Evolutionary conservation across 92 coral and sea anemone genomes (phyloP), one percentile per base, ranked within the genome.

Genomic region (Palythoa grandiflora): DNA sequence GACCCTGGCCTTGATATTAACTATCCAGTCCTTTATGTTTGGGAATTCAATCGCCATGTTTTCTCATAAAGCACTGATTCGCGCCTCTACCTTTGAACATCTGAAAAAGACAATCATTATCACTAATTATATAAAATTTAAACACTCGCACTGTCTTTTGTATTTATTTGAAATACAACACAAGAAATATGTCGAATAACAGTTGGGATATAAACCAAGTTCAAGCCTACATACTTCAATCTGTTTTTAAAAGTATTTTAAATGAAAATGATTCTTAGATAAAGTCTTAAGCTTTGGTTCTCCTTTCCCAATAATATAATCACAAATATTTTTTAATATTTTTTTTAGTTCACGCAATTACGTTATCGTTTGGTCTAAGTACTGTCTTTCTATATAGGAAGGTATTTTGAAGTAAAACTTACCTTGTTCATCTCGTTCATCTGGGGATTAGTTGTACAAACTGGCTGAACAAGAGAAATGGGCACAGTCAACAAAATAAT

Each of bases 1-100:
- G 72, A 66, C 72, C 72, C 72, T 5, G 72, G 72, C 72, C 72
- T 66, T 37, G 72, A 66, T 20, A 66, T 20, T 66, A 5, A 3
- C 2, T 16, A 66, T 20, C 10, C 35, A 3, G 2, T 21, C 35
- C 10, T 66, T 66, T 66, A 66, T 17, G 72, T 66, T 20, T 66
- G 17, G 5, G 2, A 66, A 16, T 20, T 66, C 35, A 66, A 17
- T 20, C 3, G 5, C n/a, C 37, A 21, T 66, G 3, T 13, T 59
- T 59, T 59, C 66, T 3, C 0, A 59, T 59, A 28, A 28, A 28
- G 28, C 28, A 28, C 28, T 28, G 28, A 28, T 28, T 28, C 28
- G 28, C 28, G 0, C 28, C 28, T 28, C 28, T 28, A 28, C 28
- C 28, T 28, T 28, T 28, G 28, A 28, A 28, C 28, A 28, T 28